These are phyloP conservation scores for Drosophila kurseongensis DNA, from an alignment of 1,140 invertebrate genomes.

Conservation along the genomic window DNA sequence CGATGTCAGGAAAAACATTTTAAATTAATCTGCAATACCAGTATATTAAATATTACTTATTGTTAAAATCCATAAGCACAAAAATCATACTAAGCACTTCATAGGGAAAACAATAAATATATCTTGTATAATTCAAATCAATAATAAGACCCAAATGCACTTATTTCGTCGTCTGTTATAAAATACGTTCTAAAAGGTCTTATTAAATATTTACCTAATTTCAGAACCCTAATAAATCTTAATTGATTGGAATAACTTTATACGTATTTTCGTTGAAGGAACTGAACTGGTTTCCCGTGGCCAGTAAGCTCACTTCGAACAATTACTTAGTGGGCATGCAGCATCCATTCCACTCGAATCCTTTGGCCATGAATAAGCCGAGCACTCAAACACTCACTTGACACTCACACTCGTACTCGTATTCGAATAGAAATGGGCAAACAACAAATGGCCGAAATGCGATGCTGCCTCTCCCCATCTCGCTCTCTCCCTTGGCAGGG, in stretches of 20 bases:
- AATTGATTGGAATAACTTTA: too few species aligned
- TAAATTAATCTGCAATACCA: background rate
- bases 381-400: conserved; percentile 67
- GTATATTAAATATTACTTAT: background rate
- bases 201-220: too few species aligned
- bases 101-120: too few species aligned
- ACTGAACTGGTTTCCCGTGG: background rate
- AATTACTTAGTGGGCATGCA: conserved; percentile 23
- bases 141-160: too few species aligned
- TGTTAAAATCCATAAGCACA: too few species aligned
- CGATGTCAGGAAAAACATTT: background rate
- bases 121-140: too few species aligned
- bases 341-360: conserved; percentile 48
- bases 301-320: background rate
- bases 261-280: background rate
- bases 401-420: conserved; percentile 28
- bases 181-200: too few species aligned
- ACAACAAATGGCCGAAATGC: conserved; percentile 42
- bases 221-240: too few species aligned
- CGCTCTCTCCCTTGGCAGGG: background rate
- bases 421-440: conserved; percentile 26
- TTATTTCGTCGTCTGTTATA: too few species aligned
- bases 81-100: too few species aligned
- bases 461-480: conserved; percentile 5
- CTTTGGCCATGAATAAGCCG: conserved; percentile 53